These are phyloP conservation scores for Chloropsis hardwickii DNA, from an alignment of 2,113 vertebrate genomes.

Conservation along the genomic window DNA sequence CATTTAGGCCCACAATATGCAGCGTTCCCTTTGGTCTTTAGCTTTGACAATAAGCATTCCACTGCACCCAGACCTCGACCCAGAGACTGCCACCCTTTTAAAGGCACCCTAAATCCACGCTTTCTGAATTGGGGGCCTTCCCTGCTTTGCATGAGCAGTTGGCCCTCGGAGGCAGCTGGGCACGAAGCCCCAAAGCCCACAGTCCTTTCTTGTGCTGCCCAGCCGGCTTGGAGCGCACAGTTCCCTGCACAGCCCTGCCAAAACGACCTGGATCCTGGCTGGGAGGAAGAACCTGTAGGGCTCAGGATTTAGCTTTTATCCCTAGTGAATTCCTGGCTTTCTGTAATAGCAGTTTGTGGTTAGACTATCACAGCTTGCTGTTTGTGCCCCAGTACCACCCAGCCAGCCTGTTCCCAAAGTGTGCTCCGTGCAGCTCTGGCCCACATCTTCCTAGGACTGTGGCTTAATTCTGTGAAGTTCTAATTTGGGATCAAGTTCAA, in stretches of 20 bases:
- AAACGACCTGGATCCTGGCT: not conserved
- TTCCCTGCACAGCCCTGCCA: not conserved
- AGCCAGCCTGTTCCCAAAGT: not conserved
- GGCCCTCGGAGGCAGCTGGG: not conserved
- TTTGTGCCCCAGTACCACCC: not conserved
- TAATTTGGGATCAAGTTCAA: fast-evolving
- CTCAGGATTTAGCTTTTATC: not conserved
- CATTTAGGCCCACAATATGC: constrained; percentile 43
- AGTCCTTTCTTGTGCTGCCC: not conserved
- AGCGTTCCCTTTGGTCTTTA: constrained; percentile 54
- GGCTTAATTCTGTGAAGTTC: not conserved
- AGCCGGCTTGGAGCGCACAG: fast-evolving
- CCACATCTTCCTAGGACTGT: not conserved
- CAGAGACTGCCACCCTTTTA: constrained; percentile 30
- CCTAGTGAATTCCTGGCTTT: not conserved
- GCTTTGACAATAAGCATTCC: constrained; percentile 53
- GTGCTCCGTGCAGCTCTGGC: not conserved
- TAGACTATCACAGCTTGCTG: not conserved
- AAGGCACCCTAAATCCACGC: not conserved
- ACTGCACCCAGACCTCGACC: not conserved
- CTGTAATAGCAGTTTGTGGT: not conserved
- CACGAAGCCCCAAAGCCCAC: not conserved
- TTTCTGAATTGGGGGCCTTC: not conserved
- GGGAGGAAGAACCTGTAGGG: not conserved
- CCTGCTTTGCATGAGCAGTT: not conserved